Percentiles rank a stretch among this genome's conserved stretches.
phyloP scores from a whole-genome alignment of 1,140 invertebrate genomes.

The Drosophila nasuta region DNA sequence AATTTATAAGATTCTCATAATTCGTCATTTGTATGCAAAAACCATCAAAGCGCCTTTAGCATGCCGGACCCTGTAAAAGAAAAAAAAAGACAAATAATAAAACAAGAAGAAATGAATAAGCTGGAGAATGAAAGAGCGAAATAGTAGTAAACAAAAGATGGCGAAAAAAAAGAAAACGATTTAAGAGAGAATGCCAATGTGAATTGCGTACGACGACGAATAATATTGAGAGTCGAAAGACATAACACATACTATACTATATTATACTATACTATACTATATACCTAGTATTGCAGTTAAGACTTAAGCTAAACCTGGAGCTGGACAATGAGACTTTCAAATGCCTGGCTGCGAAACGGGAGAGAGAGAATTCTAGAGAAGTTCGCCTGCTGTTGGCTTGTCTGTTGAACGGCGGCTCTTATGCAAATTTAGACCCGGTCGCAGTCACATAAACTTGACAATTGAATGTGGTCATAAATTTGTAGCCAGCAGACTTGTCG shows the following conservation, averaged over 20 bases:
- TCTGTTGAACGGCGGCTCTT: slow-evolving; percentile 52
- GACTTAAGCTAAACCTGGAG: neutral
- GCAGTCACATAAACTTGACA: slow-evolving; percentile 80
- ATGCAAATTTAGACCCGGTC: slow-evolving; percentile 67
- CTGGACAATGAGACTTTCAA: slow-evolving; percentile 73
- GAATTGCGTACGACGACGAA: slow-evolving; percentile 2
- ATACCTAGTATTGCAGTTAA: slow-evolving; percentile 3
- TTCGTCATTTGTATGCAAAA: slow-evolving; percentile 83
- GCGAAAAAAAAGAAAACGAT: slow-evolving; percentile 7
- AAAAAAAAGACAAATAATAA: slow-evolving; percentile 18
- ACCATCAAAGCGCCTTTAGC: slow-evolving; percentile 54
- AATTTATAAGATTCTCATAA: slow-evolving; percentile 84
- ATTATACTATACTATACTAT: neutral
- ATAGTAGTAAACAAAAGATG: slow-evolving; percentile 20
- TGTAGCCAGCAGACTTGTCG: slow-evolving; percentile 43
- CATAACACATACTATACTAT: slow-evolving; percentile 1
- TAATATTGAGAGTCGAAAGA: slow-evolving; percentile 7
- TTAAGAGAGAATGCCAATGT: slow-evolving; percentile 27
- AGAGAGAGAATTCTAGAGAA: slow-evolving; percentile 64
- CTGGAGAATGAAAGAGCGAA: neutral
- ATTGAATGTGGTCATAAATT: slow-evolving; percentile 81
- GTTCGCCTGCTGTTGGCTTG: slow-evolving; percentile 15
- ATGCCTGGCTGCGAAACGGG: slow-evolving; percentile 51
- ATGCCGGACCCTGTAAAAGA: slow-evolving; percentile 56
- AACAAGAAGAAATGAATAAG: slow-evolving; percentile 29